Percentiles rank a stretch among this genome's conserved stretches.
These are phyloP conservation scores for Dreissena polymorpha DNA, from an alignment of 1,140 invertebrate species.

Conservation along the genomic window DNA sequence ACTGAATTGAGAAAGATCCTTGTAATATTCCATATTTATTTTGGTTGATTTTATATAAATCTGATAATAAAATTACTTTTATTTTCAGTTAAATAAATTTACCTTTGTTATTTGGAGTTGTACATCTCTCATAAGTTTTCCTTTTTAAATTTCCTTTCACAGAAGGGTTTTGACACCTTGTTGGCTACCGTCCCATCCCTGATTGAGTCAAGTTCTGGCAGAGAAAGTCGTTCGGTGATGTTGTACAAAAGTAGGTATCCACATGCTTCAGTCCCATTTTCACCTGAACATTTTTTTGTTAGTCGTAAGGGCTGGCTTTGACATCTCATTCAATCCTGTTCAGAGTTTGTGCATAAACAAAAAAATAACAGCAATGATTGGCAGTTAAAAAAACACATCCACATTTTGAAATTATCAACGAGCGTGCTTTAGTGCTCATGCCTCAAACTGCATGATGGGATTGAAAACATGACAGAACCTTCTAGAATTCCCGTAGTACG, in stretches of 20 bases:
- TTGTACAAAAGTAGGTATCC: slow-evolving; percentile 89
- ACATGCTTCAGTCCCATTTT: not conserved
- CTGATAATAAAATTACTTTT: no score
- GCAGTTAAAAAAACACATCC: no score
- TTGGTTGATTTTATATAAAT: no score
- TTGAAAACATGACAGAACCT: slow-evolving; percentile 6
- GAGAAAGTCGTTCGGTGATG: slow-evolving; percentile 95
- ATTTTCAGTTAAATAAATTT: no score
- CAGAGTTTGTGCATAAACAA: no score
- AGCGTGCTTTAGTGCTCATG: no score
- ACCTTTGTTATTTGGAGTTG: no score
- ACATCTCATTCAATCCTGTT: not conserved
- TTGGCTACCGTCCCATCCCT: slow-evolving; percentile 92
- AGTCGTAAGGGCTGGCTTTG: slow-evolving; percentile 5
- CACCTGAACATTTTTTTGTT: not conserved
- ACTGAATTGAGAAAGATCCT: no score
- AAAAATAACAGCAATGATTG: no score
- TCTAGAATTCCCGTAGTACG: slow-evolving; percentile 6
- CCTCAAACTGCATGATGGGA: not conserved
- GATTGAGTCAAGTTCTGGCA: slow-evolving; percentile 92
- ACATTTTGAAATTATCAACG: no score
- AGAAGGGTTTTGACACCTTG: slow-evolving; percentile 95
- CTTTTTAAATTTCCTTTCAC: slow-evolving; percentile 56
- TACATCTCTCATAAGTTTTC: no score
- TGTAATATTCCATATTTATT: no score